A percentile compares a stretch with the other conserved stretches of the same genome.
Conservation (phyloP, 2,113 vertebrate genomes). For the Cygnus buccinator region DNA sequence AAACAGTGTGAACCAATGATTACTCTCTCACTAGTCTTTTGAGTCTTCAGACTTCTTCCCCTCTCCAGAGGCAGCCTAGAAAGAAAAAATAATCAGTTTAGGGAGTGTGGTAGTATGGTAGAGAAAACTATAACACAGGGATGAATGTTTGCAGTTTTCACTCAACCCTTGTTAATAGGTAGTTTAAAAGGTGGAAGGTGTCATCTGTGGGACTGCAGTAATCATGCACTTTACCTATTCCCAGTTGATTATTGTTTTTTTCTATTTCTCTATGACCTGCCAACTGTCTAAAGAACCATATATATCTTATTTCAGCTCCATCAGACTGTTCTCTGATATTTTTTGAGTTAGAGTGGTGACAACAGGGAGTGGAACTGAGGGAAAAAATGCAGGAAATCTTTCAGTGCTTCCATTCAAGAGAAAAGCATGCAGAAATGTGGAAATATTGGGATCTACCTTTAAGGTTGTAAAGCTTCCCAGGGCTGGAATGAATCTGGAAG, state of each 20-base stretch:
- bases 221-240: not conserved
- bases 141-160: not conserved
- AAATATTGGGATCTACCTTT: not conserved
- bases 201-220: not conserved
- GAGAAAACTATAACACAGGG: not conserved
- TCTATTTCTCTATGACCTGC: not conserved
- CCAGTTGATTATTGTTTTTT: not conserved
- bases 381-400: not conserved
- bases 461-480: not conserved
- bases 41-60: not conserved
- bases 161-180: not conserved
- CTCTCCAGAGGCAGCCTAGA: slow-evolving; percentile 19
- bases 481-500: not conserved
- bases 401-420: not conserved
- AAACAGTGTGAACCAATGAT: slow-evolving; percentile 24
- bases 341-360: not conserved
- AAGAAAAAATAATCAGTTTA: slow-evolving; percentile 52
- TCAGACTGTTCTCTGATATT: not conserved
- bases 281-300: not conserved
- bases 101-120: not conserved
- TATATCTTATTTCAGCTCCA: not conserved
- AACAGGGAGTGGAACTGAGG: not conserved
- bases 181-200: not conserved
- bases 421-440: not conserved
- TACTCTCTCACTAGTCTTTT: slow-evolving; percentile 45